phyloP scores from a whole-genome alignment of 2,888 invertebrate species.

The Limenitis camilla region DNA sequence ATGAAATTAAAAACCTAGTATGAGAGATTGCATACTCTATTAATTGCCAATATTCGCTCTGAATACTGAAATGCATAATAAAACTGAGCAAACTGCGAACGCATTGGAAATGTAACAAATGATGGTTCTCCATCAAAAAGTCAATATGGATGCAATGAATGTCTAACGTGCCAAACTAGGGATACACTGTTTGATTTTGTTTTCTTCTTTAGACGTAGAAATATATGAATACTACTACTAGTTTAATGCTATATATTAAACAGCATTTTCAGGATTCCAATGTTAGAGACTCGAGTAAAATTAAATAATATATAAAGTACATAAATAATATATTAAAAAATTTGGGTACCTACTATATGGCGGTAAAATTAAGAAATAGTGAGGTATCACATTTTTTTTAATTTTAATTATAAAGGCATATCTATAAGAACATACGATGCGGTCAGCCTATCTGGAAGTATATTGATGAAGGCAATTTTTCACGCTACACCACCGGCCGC shows the following conservation, averaged over 20 bases:
- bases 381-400: too few species aligned
- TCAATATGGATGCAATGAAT: conserved; percentile 46
- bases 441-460: conserved; percentile 37
- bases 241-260: too few species aligned
- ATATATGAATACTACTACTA: too few species aligned
- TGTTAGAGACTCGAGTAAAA: too few species aligned
- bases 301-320: too few species aligned
- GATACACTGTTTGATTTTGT: conserved; percentile 11
- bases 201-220: too few species aligned
- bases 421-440: neutral
- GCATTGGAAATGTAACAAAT: conserved; percentile 39
- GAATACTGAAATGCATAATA: conserved; percentile 7
- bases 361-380: too few species aligned
- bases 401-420: neutral
- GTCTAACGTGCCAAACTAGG: conserved; percentile 31
- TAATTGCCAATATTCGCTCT: conserved; percentile 1
- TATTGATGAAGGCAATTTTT: conserved; percentile 54
- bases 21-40: conserved; percentile 3
- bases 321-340: too few species aligned
- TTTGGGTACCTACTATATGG: too few species aligned
- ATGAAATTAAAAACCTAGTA: too few species aligned
- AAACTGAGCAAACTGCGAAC: conserved; percentile 6
- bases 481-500: conserved; percentile 36
- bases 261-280: too few species aligned
- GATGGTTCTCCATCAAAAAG: conserved; percentile 51